Percentiles rank a stretch among this genome's conserved stretches.
These are phyloP conservation scores for Pararge aegeria DNA, from an alignment of 1,140 invertebrate genomes.

Conservation along the genomic window DNA sequence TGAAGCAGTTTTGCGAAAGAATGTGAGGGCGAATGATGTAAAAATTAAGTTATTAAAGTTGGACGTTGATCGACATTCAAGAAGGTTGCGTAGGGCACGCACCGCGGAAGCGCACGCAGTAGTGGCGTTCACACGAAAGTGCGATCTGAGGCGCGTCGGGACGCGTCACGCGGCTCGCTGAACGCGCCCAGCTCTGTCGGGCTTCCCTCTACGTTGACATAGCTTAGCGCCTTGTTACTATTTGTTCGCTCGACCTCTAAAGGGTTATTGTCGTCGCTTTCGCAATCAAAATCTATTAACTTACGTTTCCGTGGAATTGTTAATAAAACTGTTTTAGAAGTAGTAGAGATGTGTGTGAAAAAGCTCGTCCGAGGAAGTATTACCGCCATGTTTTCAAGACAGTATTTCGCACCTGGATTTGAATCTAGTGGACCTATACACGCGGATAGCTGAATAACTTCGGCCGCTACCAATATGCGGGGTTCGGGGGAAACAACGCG, in stretches of 20 bases:
- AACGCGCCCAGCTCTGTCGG: slow-evolving; percentile 20
- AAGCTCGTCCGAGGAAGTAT: too few species aligned
- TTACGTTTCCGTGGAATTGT: not conserved
- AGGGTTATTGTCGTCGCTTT: slow-evolving; percentile 40
- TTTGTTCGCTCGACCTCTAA: slow-evolving; percentile 42
- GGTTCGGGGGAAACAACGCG: too few species aligned
- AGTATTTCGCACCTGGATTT: too few species aligned
- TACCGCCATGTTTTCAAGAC: too few species aligned
- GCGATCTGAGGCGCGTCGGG: slow-evolving; percentile 10
- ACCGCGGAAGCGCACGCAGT: slow-evolving; percentile 57
- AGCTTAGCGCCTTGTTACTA: slow-evolving; percentile 47
- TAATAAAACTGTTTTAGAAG: too few species aligned
- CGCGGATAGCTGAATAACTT: too few species aligned
- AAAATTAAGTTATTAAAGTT: slow-evolving; percentile 71
- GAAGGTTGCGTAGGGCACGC: slow-evolving; percentile 55
- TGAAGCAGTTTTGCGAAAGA: slow-evolving; percentile 47
- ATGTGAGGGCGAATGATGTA: slow-evolving; percentile 47
- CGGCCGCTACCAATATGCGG: too few species aligned
- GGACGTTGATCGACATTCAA: slow-evolving; percentile 61
- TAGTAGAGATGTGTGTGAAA: too few species aligned
- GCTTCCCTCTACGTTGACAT: slow-evolving; percentile 39
- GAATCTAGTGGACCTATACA: too few species aligned
- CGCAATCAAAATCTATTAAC: slow-evolving; percentile 13
- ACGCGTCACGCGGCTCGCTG: slow-evolving; percentile 28
- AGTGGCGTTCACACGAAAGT: slow-evolving; percentile 36